Percentiles rank a stretch among this genome's conserved stretches.
These are phyloP conservation scores for Mylabris sibirica DNA, from an alignment of 2,888 invertebrate genomes.

Conservation along the genomic window DNA sequence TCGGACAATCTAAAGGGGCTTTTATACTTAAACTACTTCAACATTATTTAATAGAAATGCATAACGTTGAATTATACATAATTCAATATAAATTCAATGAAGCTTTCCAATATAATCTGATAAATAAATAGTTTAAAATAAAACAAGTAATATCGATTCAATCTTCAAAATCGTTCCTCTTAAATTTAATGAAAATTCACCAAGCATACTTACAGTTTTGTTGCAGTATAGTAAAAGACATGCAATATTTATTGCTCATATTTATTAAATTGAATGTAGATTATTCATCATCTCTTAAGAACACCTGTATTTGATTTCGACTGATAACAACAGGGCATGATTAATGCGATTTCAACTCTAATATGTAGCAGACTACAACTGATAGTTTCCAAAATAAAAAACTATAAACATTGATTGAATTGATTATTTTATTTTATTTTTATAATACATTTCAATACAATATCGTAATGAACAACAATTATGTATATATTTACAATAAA, in stretches of 20 bases:
- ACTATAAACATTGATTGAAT: too few species aligned
- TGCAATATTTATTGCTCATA: too few species aligned
- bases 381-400: too few species aligned
- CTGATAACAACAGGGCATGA: neutral
- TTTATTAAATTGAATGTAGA: neutral
- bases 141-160: too few species aligned
- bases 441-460: neutral
- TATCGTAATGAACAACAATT: neutral
- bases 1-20: too few species aligned
- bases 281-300: neutral
- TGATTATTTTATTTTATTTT: neutral
- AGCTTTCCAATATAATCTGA: neutral
- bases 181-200: too few species aligned
- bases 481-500: conserved; percentile 10
- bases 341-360: neutral
- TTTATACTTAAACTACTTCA: too few species aligned
- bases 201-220: too few species aligned
- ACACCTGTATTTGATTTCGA: neutral
- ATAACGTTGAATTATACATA: neutral
- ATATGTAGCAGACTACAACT: too few species aligned
- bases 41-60: too few species aligned
- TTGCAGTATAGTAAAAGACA: neutral
- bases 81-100: neutral
- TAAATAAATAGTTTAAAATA: neutral
- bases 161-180: too few species aligned